These are phyloP conservation scores for Junonia oenone DNA, from an alignment of 2,888 invertebrate species.

Conservation along the genomic window DNA sequence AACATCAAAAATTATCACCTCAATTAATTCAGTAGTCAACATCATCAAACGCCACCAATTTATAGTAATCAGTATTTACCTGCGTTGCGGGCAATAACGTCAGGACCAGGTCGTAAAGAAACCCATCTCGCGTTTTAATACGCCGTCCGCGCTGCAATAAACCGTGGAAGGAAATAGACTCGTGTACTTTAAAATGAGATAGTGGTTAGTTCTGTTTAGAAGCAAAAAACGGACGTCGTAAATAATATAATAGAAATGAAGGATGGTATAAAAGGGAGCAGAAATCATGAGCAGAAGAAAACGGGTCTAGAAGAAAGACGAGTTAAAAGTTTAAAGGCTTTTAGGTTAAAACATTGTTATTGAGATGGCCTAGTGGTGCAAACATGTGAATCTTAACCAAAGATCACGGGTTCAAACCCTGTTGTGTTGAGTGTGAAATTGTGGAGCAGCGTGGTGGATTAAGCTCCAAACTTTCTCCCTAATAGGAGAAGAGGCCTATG, in stretches of 20 bases:
- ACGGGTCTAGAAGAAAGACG: too few species aligned
- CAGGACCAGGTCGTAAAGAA: conserved; percentile 8
- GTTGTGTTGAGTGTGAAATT: too few species aligned
- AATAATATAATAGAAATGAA: not conserved
- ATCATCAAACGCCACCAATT: not conserved
- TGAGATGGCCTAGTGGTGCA: too few species aligned
- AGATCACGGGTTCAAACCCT: too few species aligned
- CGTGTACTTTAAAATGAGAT: conserved; percentile 9
- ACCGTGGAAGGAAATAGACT: conserved; percentile 8
- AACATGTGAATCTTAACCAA: too few species aligned
- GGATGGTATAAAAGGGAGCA: not conserved
- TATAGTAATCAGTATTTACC: conserved; percentile 2
- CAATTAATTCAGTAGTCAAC: not conserved
- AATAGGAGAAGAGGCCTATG: too few species aligned
- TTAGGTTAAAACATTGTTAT: too few species aligned
- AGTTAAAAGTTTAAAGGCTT: too few species aligned
- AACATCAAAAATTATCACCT: too few species aligned
- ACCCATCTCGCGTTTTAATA: conserved; percentile 3
- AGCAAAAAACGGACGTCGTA: not conserved
- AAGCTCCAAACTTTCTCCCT: too few species aligned
- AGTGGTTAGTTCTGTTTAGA: conserved; percentile 1
- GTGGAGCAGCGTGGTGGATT: too few species aligned
- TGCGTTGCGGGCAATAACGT: not conserved
- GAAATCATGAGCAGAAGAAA: too few species aligned
- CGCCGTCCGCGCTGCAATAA: conserved; percentile 8